These are phyloP conservation scores for Nymphalis polychloros DNA, from an alignment of 2,888 invertebrate genomes.

Conservation along the genomic window DNA sequence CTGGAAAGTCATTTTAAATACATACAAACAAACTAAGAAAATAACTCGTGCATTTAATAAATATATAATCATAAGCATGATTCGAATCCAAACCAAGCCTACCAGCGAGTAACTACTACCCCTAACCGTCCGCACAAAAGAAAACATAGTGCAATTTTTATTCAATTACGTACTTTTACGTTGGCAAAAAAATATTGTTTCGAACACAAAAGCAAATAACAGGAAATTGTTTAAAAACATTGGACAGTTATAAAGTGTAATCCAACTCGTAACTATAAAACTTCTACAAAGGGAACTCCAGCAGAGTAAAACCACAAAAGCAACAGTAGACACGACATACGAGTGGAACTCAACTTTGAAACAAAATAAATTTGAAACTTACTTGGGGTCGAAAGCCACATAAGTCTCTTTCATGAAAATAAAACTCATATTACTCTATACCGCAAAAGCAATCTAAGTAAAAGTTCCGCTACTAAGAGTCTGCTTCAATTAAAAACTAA, in stretches of 20 bases:
- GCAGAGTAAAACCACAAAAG: conserved; percentile 4
- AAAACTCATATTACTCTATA: conserved; percentile 1
- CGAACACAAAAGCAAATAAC: too few relatives aligned
- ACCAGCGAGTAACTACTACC: too few relatives aligned
- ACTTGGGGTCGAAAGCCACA: not conserved
- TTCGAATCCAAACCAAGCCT: too few relatives aligned
- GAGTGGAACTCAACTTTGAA: not conserved
- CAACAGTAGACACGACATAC: conserved; percentile 1
- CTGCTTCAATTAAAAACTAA: too few relatives aligned
- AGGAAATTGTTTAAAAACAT: not conserved
- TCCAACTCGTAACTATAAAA: not conserved
- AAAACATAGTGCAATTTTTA: too few relatives aligned
- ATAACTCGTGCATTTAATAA: too few relatives aligned
- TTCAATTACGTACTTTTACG: too few relatives aligned
- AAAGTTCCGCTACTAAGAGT: not conserved
- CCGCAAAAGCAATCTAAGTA: not conserved
- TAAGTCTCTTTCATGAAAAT: conserved; percentile 2
- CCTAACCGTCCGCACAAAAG: too few relatives aligned
- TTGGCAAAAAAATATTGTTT: too few relatives aligned
- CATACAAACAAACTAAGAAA: too few relatives aligned
- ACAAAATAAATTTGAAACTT: conserved; percentile 10
- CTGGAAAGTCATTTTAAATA: too few relatives aligned
- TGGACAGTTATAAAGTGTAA: not conserved
- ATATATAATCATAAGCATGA: too few relatives aligned
- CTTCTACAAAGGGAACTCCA: conserved; percentile 7